Evolutionary conservation across 2,888 invertebrate genomes (phyloP).

Genomic region (Scrobipalpa atriplicella): DNA sequence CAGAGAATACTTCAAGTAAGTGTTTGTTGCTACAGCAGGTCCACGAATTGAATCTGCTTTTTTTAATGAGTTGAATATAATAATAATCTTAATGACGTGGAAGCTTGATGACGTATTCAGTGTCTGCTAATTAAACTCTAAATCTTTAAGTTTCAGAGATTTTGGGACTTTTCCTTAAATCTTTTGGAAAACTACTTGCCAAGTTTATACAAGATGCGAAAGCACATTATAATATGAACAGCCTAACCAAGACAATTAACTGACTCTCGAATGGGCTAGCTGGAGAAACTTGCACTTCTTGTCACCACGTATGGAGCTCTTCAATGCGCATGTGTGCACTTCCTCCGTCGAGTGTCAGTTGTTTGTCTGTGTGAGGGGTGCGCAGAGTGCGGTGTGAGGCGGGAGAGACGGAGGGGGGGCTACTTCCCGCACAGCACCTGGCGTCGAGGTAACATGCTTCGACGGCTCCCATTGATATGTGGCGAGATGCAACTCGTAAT

Average conservation of each 20-base stretch:
- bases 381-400: constrained; percentile 38
- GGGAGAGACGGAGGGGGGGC: constrained; percentile 42
- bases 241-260: no score
- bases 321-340: constrained; percentile 51
- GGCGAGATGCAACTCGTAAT: constrained; percentile 64
- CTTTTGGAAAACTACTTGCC: no score
- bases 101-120: no score
- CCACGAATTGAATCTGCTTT: neutral
- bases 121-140: no score
- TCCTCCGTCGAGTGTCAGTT: constrained; percentile 54
- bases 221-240: no score
- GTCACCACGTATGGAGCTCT: constrained; percentile 46
- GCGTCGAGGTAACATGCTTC: constrained; percentile 72
- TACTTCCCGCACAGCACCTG: constrained; percentile 81
- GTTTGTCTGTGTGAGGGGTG: constrained; percentile 52
- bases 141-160: no score
- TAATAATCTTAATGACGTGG: no score
- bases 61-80: no score
- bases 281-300: constrained; percentile 38
- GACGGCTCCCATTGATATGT: constrained; percentile 78
- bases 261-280: neutral
- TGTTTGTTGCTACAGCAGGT: neutral
- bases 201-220: no score
- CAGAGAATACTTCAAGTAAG: constrained; percentile 38
- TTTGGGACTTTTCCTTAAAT: no score